Base-by-base conservation (phyloP, 2,113 vertebrate genomes). In the Salvelinus namaycush region DNA sequence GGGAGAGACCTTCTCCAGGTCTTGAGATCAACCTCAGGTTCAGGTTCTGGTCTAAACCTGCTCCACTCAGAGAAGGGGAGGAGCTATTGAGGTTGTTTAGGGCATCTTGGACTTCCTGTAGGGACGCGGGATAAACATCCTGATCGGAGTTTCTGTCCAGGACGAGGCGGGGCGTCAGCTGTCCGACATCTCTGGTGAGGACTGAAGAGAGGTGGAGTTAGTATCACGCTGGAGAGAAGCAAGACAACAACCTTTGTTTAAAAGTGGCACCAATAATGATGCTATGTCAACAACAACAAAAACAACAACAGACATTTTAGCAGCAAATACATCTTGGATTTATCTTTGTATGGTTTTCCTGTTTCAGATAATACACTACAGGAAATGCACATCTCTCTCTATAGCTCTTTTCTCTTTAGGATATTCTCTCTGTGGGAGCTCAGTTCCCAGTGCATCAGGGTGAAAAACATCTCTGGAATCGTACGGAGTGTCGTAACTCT, bases 21-120 rank as follows among this genome's bases (percentile, higher is more conserved):
- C 73, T 85, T 75, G 64, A 64, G 81, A 76, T 29, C 5, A 82
- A 72, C 66, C 85, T 91, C 70, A 92, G 49, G 80, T 92, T 92
- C 16, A 92, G 90, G 85, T 92, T 93, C 82, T 90, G 88, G 79
- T 89, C 79, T 77, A 90, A 77, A 75, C 65, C 73, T 20, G 89
- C 81, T 76, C 62, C 66, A 70, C 75, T 76, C 39, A 70, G 48
- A 27, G 72, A 76, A 4, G 66, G 29, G 0, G 74, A 71, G 9
- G 77, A 78, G 26, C 48, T 7, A 26, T 80, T 81, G 44, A 90
- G 65, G 72, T 90, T 90, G 84, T 92, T 89, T 18, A 88, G 75
- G 65, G 86, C 77, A 68, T 88, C 51, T 14, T 54, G 78, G 9
- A 82, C 75, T 16, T 72, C 80, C 59, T 81, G 68, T 11, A 62